Evolutionary conservation across 2,888 invertebrate genomes (phyloP).

Genomic region (Drosophila putrida): DNA sequence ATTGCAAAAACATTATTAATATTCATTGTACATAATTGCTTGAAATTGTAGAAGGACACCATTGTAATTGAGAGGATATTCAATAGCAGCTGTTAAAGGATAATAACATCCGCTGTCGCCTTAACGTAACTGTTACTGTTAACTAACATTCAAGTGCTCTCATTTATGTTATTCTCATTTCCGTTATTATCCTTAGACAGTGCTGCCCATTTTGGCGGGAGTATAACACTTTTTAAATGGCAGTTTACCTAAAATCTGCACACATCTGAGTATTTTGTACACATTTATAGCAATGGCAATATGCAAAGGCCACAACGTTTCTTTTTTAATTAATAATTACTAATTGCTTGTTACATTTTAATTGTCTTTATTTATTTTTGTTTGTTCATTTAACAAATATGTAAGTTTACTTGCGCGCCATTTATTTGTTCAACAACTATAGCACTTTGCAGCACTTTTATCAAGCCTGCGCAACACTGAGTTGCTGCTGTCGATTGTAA

Average conservation of each 20-base stretch:
- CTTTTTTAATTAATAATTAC: no score
- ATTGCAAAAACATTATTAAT: not conserved
- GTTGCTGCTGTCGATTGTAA: not conserved
- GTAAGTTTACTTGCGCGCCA: not conserved
- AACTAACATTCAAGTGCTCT: conserved; percentile 29
- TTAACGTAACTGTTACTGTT: conserved; percentile 17
- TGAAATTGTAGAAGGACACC: not conserved
- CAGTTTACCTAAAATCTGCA: accelerated
- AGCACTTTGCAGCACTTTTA: conserved; percentile 13
- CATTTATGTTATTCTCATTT: not conserved
- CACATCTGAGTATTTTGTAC: not conserved
- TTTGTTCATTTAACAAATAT: not conserved
- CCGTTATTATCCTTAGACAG: conserved; percentile 24
- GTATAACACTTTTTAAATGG: conserved; percentile 52
- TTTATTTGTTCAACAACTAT: not conserved
- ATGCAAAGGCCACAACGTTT: not conserved
- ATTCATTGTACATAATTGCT: not conserved
- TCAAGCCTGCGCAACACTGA: not conserved
- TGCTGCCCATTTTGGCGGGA: conserved; percentile 49
- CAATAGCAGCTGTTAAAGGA: conserved; percentile 51
- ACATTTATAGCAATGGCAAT: not conserved
- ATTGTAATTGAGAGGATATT: conserved; percentile 31
- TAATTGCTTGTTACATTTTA: no score
- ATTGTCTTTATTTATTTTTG: no score
- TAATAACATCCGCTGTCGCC: conserved; percentile 31